A percentile compares a stretch with the other conserved stretches of the same genome.
These are phyloP conservation scores for Dasyornis broadbenti DNA, from an alignment of 2,113 vertebrate species.

Conservation along the genomic window DNA sequence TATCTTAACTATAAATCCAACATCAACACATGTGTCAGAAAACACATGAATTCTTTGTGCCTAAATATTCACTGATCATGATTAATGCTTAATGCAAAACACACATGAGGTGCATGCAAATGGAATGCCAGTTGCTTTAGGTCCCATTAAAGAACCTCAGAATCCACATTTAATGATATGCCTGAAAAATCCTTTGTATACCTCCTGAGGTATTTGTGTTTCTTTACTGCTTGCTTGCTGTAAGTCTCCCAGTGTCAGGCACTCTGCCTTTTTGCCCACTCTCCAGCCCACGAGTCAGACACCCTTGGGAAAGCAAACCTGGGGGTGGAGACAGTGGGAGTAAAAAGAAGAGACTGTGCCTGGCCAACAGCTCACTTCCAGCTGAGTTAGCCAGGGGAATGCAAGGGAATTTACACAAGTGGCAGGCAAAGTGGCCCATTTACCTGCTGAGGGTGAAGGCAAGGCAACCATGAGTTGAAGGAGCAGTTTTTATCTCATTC, in stretches of 20 bases:
- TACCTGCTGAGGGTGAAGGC: background rate
- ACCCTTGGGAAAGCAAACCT: fast-evolving
- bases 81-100: slow-evolving; percentile 2
- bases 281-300: fast-evolving
- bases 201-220: background rate
- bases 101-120: background rate
- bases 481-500: background rate
- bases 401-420: background rate
- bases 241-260: background rate
- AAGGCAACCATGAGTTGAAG: background rate
- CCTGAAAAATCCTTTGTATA: background rate
- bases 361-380: background rate
- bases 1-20: slow-evolving; percentile 58
- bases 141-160: background rate
- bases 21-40: slow-evolving; percentile 40
- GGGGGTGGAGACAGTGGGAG: background rate
- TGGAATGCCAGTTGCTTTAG: background rate
- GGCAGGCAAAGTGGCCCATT: background rate
- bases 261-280: background rate
- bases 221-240: background rate
- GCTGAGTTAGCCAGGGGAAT: background rate
- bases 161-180: background rate
- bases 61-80: background rate
- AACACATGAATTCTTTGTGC: slow-evolving; percentile 41
- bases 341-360: background rate